These are phyloP conservation scores for Acropora tenuis DNA, from an alignment of 64 coral and sea anemone species.

Conservation along the genomic window DNA sequence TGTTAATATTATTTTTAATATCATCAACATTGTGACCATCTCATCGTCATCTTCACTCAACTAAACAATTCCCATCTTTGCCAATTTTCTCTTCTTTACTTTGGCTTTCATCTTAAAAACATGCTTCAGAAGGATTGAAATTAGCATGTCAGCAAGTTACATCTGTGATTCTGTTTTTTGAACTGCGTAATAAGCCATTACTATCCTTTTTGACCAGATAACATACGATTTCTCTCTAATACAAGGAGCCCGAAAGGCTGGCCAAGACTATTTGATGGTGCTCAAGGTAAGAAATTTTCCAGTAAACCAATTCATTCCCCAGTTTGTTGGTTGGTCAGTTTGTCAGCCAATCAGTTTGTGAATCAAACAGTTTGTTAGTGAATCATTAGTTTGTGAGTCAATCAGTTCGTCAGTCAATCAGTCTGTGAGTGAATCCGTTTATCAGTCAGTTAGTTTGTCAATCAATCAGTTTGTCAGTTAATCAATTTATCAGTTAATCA, in stretches of 20 bases:
- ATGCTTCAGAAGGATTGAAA: neutral
- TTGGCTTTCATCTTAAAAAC: neutral
- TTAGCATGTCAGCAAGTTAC: neutral
- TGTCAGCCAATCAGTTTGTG: too few relatives aligned
- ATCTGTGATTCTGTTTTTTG: neutral
- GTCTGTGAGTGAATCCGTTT: too few relatives aligned
- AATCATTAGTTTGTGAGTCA: too few relatives aligned
- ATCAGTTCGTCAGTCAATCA: too few relatives aligned
- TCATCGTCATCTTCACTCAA: too few relatives aligned
- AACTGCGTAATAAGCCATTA: too few relatives aligned
- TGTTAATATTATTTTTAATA: neutral
- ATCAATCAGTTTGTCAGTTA: too few relatives aligned
- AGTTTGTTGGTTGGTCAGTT: neutral
- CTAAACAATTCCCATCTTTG: neutral
- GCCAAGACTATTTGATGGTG: conserved; percentile 46
- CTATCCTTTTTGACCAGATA: neutral
- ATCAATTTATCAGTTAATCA: too few relatives aligned
- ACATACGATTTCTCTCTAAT: conserved; percentile 33
- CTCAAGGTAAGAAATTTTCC: conserved; percentile 43
- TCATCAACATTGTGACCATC: neutral
- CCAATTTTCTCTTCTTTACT: neutral
- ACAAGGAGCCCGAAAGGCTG: conserved; percentile 13
- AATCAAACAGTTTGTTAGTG: too few relatives aligned
- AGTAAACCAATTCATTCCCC: neutral
- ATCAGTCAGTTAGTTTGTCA: too few relatives aligned